These are phyloP conservation scores for Meleagris gallopavo DNA, from an alignment of 2,113 vertebrate species.

Conservation along the genomic window DNA sequence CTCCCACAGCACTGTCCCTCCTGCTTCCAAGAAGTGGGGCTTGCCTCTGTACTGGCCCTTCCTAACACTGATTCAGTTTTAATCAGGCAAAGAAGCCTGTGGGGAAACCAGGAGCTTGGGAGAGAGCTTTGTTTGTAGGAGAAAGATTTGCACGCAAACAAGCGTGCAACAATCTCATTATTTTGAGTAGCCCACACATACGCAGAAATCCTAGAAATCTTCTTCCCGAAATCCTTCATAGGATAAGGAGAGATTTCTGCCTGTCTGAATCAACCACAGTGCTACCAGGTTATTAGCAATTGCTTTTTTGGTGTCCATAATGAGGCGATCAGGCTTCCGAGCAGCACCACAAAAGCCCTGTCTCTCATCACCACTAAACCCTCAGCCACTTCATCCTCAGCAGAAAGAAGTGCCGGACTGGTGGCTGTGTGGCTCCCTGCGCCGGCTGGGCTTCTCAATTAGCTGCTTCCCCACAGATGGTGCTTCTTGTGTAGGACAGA, in stretches of 20 bases:
- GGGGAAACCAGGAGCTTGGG: not conserved
- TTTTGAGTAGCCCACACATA: not conserved
- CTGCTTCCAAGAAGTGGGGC: not conserved
- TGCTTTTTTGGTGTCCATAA: not conserved
- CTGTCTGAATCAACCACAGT: not conserved
- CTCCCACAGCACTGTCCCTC: not conserved
- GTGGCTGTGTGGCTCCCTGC: not conserved
- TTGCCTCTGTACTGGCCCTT: not conserved
- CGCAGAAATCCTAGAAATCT: not conserved
- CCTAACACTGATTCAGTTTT: not conserved
- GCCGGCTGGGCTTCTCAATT: not conserved
- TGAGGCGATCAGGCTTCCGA: not conserved
- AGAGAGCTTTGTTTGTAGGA: not conserved
- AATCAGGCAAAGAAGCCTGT: not conserved
- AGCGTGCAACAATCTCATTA: conserved; percentile 4
- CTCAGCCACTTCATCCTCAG: not conserved
- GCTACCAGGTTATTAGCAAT: not conserved
- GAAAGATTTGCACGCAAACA: not conserved
- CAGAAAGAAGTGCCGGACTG: not conserved
- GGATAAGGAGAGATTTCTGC: not conserved
- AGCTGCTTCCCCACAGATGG: conserved; percentile 35
- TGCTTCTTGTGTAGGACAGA: not conserved
- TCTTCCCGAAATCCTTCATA: not conserved
- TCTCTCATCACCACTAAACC: not conserved
- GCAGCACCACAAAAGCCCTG: not conserved